Conservation (phyloP, 2,113 vertebrate species). For the Larimichthys crocea region DNA sequence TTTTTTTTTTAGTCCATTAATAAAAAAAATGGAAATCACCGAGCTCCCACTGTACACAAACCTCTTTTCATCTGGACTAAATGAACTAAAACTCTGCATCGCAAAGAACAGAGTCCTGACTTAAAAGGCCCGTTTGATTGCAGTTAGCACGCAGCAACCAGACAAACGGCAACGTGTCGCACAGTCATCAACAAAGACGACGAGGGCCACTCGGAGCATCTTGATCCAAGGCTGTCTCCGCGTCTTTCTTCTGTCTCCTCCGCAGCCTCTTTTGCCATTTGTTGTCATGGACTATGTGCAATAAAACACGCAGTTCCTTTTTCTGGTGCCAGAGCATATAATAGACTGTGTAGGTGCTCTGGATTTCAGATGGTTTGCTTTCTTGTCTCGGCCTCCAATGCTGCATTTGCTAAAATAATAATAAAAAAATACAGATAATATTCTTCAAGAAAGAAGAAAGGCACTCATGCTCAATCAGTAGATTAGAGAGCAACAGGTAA, state of each 20-base stretch:
- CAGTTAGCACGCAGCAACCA: background rate
- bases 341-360: constrained; percentile 40
- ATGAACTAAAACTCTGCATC: background rate
- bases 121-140: constrained; percentile 25
- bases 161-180: constrained; percentile 5
- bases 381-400: constrained; percentile 16
- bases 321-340: constrained; percentile 34
- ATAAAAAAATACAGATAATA: background rate
- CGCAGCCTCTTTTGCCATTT: constrained; percentile 30
- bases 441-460: background rate
- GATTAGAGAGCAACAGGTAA: constrained; percentile 34
- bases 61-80: background rate
- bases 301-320: constrained; percentile 29
- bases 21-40: background rate
- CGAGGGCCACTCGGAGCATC: constrained; percentile 36
- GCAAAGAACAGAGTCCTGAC: background rate
- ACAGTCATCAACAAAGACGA: background rate
- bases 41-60: background rate
- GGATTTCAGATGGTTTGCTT: constrained; percentile 33
- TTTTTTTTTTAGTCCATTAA: background rate
- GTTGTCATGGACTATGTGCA: constrained; percentile 46
- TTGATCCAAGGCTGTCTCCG: constrained; percentile 45
- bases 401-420: constrained; percentile 19
- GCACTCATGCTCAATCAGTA: background rate
- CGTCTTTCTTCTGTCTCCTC: constrained; percentile 21